Evolutionary conservation across 2,888 invertebrate species (phyloP).

Genomic region (Syritta pipiens): DNA sequence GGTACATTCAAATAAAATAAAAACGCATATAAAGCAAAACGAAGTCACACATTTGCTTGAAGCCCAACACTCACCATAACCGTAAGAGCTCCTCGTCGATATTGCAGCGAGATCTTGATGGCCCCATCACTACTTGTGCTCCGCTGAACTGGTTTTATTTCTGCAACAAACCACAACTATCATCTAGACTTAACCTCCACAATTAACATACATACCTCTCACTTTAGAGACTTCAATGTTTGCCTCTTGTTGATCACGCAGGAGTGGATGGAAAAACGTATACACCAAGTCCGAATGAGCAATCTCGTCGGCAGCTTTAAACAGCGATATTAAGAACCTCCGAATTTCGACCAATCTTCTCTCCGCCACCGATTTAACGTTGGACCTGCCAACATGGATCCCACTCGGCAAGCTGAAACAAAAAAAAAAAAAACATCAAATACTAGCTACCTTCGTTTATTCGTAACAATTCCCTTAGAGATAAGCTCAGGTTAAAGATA

Average conservation of each 20-base stretch:
- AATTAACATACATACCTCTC: slow-evolving; percentile 86
- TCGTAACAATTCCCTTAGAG: too few species aligned
- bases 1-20: too few species aligned
- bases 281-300: slow-evolving; percentile 97
- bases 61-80: slow-evolving; percentile 83
- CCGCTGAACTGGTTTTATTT: slow-evolving; percentile 75
- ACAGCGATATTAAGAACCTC: slow-evolving; percentile 91
- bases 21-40: neutral
- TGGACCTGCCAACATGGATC: slow-evolving; percentile 93
- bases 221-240: slow-evolving; percentile 89
- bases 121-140: slow-evolving; percentile 80
- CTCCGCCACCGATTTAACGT: slow-evolving; percentile 96
- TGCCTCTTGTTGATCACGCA: slow-evolving; percentile 95
- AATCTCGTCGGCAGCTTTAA: slow-evolving; percentile 94
- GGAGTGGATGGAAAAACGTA: slow-evolving; percentile 98
- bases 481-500: too few species aligned
- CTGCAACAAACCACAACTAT: too few species aligned
- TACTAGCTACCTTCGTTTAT: too few species aligned
- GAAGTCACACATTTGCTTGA: neutral
- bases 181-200: too few species aligned
- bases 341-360: slow-evolving; percentile 94
- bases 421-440: too few species aligned
- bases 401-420: slow-evolving; percentile 84
- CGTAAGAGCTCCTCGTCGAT: slow-evolving; percentile 86
- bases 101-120: slow-evolving; percentile 88